A percentile compares a stretch with the other conserved stretches of the same genome.
phyloP scores from a whole-genome alignment of 2,888 invertebrate species.

The Fragum sueziense region DNA sequence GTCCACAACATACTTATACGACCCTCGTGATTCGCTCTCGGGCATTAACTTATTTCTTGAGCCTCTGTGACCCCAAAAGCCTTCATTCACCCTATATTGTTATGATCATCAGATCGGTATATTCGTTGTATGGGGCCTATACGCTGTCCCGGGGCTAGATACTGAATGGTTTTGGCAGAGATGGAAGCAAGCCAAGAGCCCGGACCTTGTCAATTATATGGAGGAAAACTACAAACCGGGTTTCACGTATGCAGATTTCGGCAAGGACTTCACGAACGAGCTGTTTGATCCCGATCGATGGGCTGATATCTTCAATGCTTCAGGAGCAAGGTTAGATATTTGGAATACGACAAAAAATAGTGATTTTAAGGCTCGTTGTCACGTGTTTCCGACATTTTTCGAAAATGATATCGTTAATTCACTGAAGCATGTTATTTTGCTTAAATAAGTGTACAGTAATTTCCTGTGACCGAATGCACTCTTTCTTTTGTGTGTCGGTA shows the following conservation, averaged over 20 bases:
- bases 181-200: slow-evolving; percentile 29
- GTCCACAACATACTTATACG: too few relatives aligned
- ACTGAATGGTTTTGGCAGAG: slow-evolving; percentile 94
- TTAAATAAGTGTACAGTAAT: too few relatives aligned
- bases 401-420: not conserved
- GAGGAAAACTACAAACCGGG: slow-evolving; percentile 90
- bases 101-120: too few relatives aligned
- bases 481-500: too few relatives aligned
- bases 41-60: too few relatives aligned
- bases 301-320: slow-evolving; percentile 90
- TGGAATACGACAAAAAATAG: slow-evolving; percentile 49
- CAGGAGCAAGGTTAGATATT: slow-evolving; percentile 90
- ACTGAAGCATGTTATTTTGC: not conserved
- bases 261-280: slow-evolving; percentile 91
- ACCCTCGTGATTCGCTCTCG: too few relatives aligned
- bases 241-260: slow-evolving; percentile 96
- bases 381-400: not conserved
- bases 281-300: slow-evolving; percentile 92
- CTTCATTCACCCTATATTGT: too few relatives aligned
- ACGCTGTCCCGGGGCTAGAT: slow-evolving; percentile 78
- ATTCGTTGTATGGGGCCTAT: slow-evolving; percentile 84
- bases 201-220: slow-evolving; percentile 87
- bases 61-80: too few relatives aligned
- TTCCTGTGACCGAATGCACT: not conserved
- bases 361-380: not conserved